Evolutionary conservation across 1,140 invertebrate species (phyloP), one percentile per base, ranked within the genome.

Genomic region (Helicoverpa zea): DNA sequence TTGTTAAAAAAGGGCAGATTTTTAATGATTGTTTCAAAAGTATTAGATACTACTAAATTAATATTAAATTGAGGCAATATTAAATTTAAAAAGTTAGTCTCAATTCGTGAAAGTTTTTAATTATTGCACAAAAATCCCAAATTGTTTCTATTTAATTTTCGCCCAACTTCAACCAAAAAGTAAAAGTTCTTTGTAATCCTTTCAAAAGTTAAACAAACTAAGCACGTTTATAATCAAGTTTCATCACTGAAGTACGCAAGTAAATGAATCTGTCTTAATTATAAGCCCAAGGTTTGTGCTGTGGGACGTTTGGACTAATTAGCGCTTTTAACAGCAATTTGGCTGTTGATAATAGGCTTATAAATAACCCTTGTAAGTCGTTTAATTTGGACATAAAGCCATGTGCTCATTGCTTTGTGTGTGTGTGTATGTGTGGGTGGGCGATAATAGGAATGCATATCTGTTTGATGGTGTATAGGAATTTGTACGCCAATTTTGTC

Each of bases 191-290:
- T 49, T 18, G n/a, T 52, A 72, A 54, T 72, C 16, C 18, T 58
- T n/a, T 51, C 47, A 14, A 56, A 14, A 56, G 54, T 81, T 85
- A 13, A 56, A 12, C 58, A 7, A 73, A 73, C 43, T 73, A 79
- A 79, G 73, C 79, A 49, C 84, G 82, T 80, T 61, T 80, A 68
- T 87, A 87, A 84, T 85, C 77, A 84, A 87, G 86, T 87, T 86
- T 52, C 81, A 54, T 83, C 83, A 59, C 77, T 79, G 74, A 86
- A 89, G 74, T 84, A 49, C 35, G 52, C 64, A 78, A 82, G 76
- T 88, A 86, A 88, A 85, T 84, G 83, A 87, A 85, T 88, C 82
- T 83, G 81, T 90, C 76, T 89, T 88, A 88, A 89, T 91, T 89
- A 90, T 85, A 85, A 86, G 72, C 80, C 84, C 79, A 85, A 79